These are phyloP conservation scores for Nesospiza acunhae DNA, from an alignment of 2,113 vertebrate genomes.

Conservation along the genomic window DNA sequence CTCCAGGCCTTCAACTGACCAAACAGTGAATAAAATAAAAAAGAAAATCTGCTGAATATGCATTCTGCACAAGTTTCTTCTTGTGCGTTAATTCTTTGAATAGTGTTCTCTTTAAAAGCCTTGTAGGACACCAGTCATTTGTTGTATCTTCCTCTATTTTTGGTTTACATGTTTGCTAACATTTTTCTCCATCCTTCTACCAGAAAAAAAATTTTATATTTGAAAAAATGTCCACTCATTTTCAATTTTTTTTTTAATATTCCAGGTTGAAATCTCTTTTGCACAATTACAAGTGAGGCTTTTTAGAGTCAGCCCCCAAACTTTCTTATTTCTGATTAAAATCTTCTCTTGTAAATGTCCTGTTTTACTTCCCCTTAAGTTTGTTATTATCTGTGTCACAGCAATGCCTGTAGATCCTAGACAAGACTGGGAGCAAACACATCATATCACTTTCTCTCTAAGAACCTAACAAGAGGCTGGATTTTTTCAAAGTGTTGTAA, in stretches of 20 bases:
- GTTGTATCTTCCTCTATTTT: not conserved
- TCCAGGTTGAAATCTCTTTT: not conserved
- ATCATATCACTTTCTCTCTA: not conserved
- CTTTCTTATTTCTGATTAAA: not conserved
- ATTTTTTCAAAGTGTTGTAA: not conserved
- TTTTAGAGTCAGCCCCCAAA: not conserved
- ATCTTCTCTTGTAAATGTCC: not conserved
- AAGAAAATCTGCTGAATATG: constrained; percentile 25
- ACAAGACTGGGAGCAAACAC: not conserved
- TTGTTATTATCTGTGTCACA: not conserved
- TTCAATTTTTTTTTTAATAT: not conserved
- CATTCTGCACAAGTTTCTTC: not conserved
- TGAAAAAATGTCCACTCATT: not conserved
- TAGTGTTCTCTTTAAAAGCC: not conserved
- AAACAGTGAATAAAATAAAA: constrained; percentile 29
- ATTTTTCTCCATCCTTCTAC: not conserved
- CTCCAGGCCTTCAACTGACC: constrained; percentile 45
- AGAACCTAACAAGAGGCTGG: not conserved
- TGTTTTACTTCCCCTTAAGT: not conserved
- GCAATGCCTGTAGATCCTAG: not conserved
- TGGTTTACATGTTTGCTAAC: not conserved
- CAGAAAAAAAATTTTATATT: not conserved
- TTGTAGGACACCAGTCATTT: not conserved
- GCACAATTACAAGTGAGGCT: not conserved
- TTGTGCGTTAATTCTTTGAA: not conserved